Evolutionary conservation across 2,888 invertebrate species (phyloP).

Genomic region (Antitype chi): DNA sequence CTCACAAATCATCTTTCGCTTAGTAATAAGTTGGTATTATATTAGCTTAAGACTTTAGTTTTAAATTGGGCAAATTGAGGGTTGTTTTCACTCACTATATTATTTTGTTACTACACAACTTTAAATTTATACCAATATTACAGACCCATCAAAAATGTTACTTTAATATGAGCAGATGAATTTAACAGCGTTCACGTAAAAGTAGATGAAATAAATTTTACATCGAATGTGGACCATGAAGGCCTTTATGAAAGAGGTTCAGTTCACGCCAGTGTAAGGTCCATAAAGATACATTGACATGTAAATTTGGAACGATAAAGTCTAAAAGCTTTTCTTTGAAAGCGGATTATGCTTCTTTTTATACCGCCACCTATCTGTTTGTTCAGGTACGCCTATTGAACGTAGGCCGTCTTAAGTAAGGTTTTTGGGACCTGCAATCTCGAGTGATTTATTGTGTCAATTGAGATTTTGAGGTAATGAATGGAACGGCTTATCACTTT

Average conservation of each 20-base stretch:
- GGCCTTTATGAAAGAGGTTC: slow-evolving; percentile 39
- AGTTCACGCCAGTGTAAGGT: slow-evolving; percentile 48
- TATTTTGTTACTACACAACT: background rate
- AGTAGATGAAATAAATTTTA: slow-evolving; percentile 45
- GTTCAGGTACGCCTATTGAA: slow-evolving; percentile 62
- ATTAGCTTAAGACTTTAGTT: slow-evolving; percentile 10
- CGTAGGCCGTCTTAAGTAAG: slow-evolving; percentile 40
- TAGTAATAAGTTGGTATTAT: too few relatives aligned
- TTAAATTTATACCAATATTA: slow-evolving; percentile 22
- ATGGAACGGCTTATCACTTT: slow-evolving; percentile 49
- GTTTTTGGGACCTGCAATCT: slow-evolving; percentile 47
- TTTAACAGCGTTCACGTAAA: slow-evolving; percentile 43
- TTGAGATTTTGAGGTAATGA: slow-evolving; percentile 53
- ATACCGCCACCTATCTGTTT: slow-evolving; percentile 63
- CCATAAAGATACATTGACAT: slow-evolving; percentile 68
- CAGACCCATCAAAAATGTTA: slow-evolving; percentile 18
- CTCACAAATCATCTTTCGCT: background rate
- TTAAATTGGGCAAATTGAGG: background rate
- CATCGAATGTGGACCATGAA: slow-evolving; percentile 38
- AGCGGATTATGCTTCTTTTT: slow-evolving; percentile 67
- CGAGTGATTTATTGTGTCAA: slow-evolving; percentile 50
- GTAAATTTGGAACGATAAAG: slow-evolving; percentile 69
- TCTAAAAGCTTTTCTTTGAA: slow-evolving; percentile 70
- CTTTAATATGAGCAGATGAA: slow-evolving; percentile 25
- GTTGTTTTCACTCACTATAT: background rate